These are phyloP conservation scores for Panagrolaimus sp. DNA, from an alignment of 1,140 invertebrate species.

Conservation along the genomic window DNA sequence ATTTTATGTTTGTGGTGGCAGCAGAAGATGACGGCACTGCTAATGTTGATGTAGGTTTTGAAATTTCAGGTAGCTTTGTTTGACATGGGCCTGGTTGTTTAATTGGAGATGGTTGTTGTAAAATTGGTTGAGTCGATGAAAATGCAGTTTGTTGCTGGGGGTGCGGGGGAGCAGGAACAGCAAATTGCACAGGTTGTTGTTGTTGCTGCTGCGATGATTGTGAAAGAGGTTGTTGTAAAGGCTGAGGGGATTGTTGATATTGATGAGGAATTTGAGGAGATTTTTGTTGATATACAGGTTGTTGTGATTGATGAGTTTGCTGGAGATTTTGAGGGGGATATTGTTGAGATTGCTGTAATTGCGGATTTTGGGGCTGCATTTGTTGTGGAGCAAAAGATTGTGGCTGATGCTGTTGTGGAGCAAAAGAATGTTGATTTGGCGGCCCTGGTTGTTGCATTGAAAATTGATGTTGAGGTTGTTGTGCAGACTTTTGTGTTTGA, in stretches of 20 bases:
- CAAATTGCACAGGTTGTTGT: background rate
- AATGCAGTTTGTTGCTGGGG: no score
- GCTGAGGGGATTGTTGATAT: background rate
- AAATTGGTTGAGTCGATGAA: background rate
- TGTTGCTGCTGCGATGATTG: no score
- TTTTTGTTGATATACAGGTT: background rate
- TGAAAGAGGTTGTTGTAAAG: background rate
- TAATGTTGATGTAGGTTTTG: no score
- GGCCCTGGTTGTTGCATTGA: background rate
- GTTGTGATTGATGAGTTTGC: background rate
- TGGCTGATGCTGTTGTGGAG: background rate
- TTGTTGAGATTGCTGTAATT: background rate
- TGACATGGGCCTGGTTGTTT: no score
- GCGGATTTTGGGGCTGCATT: background rate
- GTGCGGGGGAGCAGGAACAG: background rate
- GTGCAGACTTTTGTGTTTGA: background rate
- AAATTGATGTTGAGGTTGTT: background rate
- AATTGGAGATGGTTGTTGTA: background rate
- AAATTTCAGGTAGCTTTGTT: no score
- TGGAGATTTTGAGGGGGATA: background rate
- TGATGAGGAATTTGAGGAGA: background rate
- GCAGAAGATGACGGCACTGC: no score
- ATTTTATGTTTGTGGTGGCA: no score
- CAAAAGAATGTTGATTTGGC: background rate
- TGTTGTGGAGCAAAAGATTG: no score